A percentile compares a stretch with the other conserved stretches of the same genome.
phyloP scores from a whole-genome alignment of 1,140 invertebrate genomes.

The Trichonephila clavipes region DNA sequence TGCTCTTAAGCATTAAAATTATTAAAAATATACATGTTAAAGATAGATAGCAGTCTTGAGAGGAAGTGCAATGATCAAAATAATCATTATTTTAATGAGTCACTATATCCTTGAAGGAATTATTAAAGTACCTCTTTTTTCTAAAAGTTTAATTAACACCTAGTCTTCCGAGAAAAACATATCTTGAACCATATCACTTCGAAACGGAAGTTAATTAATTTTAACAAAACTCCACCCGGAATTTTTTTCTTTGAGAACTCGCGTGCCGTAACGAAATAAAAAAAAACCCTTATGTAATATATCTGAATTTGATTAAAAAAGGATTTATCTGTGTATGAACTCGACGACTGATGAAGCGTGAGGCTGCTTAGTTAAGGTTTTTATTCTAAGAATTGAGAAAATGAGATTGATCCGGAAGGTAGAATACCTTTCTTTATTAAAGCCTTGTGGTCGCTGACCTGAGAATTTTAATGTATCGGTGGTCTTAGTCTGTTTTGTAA shows the following conservation, averaged over 20 bases:
- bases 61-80: neutral
- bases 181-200: neutral
- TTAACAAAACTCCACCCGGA: neutral
- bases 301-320: neutral
- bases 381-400: neutral
- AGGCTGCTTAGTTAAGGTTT: neutral
- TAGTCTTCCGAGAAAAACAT: constrained; percentile 9
- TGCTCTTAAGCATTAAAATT: too few species aligned
- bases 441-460: neutral
- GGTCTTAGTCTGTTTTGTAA: neutral
- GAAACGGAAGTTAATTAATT: constrained; percentile 38
- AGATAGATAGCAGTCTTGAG: neutral
- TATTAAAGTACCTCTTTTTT: neutral
- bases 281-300: neutral
- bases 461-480: neutral
- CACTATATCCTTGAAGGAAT: neutral
- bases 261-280: constrained; percentile 1
- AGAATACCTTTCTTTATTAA: neutral
- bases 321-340: neutral
- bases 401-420: neutral
- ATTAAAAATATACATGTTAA: too few species aligned
- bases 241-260: neutral
- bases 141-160: constrained; percentile 20
- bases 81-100: neutral
- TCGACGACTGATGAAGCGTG: neutral